Evolutionary conservation across 2,888 invertebrate genomes (phyloP), one percentile per base, ranked within the genome.

Genomic region (Branchipolynoe longqiensis): DNA sequence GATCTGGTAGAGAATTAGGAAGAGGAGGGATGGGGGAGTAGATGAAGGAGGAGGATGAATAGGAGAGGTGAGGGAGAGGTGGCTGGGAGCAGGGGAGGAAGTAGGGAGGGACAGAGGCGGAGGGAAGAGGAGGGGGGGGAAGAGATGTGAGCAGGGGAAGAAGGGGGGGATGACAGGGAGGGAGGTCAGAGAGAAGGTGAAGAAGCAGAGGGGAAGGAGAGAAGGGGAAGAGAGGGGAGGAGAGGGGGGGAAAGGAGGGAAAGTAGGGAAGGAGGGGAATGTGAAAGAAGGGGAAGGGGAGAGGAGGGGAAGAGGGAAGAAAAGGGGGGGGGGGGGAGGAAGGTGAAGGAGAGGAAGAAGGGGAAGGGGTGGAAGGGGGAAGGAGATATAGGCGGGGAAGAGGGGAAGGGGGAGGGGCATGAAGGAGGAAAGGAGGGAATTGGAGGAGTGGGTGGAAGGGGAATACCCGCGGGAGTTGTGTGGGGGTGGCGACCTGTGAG

Each of bases 61-160:
- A 62, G 62, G n/a, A 62, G 62, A 62, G n/a, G n/a, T n/a, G 62
- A 31, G n/a, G 62, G n/a, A 28, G 62, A n/a, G 31, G 12, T 14
- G 62, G n/a, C 8, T 8, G n/a, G n/a, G 62, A 62, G n/a, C 12
- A 31, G n/a, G 62, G n/a, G n/a, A 12, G n/a, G n/a, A n/a, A 62
- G 12, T 8, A n/a, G n/a, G 62, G n/a, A 31, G 62, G n/a, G n/a
- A n/a, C 6, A 31, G 25, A 62, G 12, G 31, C 6, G n/a, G 62
- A 62, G n/a, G 12, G 31, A n/a, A 62, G 62, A 31, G n/a, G 62
- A 62, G n/a, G 62, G n/a, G n/a, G 62, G n/a, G n/a, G 62, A 62
- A 31, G 25, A 31, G n/a, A n/a, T 14, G 12, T 8, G 12, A 62
- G 62, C 8, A 31, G 62, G n/a, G n/a, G 31, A 31, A 31, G 25